phyloP scores from a whole-genome alignment of 2,113 vertebrate genomes.

The Sylvilagus bachmani region DNA sequence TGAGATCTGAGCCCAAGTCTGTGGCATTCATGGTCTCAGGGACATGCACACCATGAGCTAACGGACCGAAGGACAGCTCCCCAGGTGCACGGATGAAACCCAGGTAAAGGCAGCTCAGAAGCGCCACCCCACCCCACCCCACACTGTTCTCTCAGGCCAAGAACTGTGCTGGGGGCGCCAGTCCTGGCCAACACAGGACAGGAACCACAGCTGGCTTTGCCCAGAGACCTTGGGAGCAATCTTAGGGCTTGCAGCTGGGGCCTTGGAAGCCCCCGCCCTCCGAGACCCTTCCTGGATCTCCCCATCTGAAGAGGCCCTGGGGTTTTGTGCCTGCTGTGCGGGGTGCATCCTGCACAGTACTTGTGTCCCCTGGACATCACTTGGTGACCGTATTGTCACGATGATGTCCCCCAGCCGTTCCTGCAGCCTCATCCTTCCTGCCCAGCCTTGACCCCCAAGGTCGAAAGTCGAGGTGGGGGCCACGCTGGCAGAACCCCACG shows the following conservation, averaged over 20 bases:
- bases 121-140: too few species aligned
- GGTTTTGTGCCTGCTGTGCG: background rate
- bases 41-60: accelerated
- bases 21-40: background rate
- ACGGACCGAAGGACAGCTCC: background rate
- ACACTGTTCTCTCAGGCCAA: background rate
- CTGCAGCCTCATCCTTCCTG: background rate
- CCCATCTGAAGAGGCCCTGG: background rate
- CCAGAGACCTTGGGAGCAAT: background rate
- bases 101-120: background rate
- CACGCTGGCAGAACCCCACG: background rate
- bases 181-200: too few species aligned
- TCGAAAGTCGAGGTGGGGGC: background rate
- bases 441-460: background rate
- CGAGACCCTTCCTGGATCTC: background rate
- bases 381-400: background rate
- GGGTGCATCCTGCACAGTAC: background rate
- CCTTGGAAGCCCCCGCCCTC: background rate
- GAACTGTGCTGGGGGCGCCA: background rate
- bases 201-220: background rate
- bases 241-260: background rate
- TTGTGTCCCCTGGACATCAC: background rate
- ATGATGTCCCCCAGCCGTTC: background rate
- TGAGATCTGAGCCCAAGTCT: background rate
- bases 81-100: background rate